Evolutionary conservation across 2,888 invertebrate species (phyloP).

Genomic region (Asteroscopus sphinx): DNA sequence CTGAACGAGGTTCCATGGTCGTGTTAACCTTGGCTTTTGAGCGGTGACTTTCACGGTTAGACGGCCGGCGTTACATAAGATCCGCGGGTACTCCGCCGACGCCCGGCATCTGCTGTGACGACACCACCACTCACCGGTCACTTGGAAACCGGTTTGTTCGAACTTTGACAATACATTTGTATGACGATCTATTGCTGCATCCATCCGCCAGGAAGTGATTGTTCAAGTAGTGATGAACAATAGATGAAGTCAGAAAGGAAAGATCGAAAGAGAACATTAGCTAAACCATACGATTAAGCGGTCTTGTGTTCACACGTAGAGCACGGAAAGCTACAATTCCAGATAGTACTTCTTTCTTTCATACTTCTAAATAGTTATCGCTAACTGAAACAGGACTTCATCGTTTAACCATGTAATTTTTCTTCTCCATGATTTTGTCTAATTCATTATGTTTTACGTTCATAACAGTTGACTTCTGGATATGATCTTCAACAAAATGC

Average conservation of each 20-base stretch:
- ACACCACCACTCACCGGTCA: slow-evolving; percentile 77
- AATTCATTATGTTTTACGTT: too few species aligned
- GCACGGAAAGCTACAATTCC: too few species aligned
- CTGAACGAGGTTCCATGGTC: slow-evolving; percentile 81
- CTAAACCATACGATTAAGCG: too few species aligned
- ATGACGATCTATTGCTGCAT: slow-evolving; percentile 42
- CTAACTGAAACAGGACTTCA: too few species aligned
- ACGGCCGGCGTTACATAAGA: slow-evolving; percentile 87
- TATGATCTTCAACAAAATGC: too few species aligned
- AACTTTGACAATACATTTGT: slow-evolving; percentile 58
- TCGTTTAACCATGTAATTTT: too few species aligned
- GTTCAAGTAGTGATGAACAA: slow-evolving; percentile 24
- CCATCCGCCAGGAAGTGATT: slow-evolving; percentile 43
- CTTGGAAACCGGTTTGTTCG: slow-evolving; percentile 76
- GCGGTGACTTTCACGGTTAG: slow-evolving; percentile 90
- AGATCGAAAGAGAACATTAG: too few species aligned
- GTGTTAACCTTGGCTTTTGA: slow-evolving; percentile 89
- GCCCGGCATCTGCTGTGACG: slow-evolving; percentile 81
- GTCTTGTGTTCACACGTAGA: too few species aligned
- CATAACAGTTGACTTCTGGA: too few species aligned
- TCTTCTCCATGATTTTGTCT: too few species aligned
- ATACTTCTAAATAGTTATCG: too few species aligned
- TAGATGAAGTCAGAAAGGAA: background rate
- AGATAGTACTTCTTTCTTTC: too few species aligned
- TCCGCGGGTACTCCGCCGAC: slow-evolving; percentile 72